Base-by-base conservation (phyloP, 2,888 invertebrate species). In the Lepidochrysops patricia region DNA sequence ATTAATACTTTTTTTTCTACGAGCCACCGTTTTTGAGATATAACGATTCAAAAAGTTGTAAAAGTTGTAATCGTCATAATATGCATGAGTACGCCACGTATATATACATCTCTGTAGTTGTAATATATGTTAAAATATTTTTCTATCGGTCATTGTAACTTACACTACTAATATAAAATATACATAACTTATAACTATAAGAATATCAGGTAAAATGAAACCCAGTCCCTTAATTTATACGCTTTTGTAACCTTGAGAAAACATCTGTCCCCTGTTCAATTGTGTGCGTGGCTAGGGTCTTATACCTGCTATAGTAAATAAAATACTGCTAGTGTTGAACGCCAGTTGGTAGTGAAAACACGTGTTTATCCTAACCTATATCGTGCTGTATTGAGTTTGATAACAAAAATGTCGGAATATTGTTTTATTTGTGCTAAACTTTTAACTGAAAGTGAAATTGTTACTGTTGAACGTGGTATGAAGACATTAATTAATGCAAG, bases 341-440 rank as follows among this genome's bases (percentile, higher is more conserved):
- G n/a, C n/a, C n/a, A n/a, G n/a, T n/a, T n/a, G n/a, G n/a, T n/a
- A n/a, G n/a, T n/a, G n/a, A n/a, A n/a, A n/a, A n/a, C n/a, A n/a
- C n/a, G n/a, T n/a, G n/a, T n/a, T n/a, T n/a, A n/a, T n/a, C n/a
- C n/a, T n/a, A n/a, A n/a, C n/a, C n/a, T 32, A 32, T 4, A 6
- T 32, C 7, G 32, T 32, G 32, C 32, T 32, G 32, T n/a, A n/a
- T 62, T 62, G 49, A 48, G 2, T 59, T 60, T 54, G 58, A 34
- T 62, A 58, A 56, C 5, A 58, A 58, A 60, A 60, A 62, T 62
- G 62, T 54, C 62, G 4, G 60, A 58, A 48, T 60, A 48, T 54
- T 72, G 72, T 62, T 73, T 72, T 67, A 71, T 72, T 71, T 72
- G 70, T 64, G 43, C 50, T 68, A 62, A 72, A 65, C 67, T 63